phyloP scores from a whole-genome alignment of 2,113 vertebrate species.

The Donacobius atricapilla region DNA sequence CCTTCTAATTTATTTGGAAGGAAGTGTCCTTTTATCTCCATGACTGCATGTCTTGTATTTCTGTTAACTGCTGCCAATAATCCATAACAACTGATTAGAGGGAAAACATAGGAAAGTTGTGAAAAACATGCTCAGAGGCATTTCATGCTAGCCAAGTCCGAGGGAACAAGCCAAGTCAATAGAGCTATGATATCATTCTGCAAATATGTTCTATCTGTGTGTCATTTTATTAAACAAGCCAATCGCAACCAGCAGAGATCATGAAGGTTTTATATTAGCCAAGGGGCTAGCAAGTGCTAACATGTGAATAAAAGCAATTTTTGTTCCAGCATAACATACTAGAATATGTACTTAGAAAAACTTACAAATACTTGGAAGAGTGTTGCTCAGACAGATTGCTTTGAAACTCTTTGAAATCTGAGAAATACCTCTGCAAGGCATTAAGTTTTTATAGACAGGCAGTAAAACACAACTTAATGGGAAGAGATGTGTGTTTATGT shows the following conservation, averaged over 20 bases:
- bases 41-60: not conserved
- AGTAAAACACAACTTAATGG: not conserved
- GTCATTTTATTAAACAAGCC: not conserved
- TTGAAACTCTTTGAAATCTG: not conserved
- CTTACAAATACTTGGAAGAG: not conserved
- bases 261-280: not conserved
- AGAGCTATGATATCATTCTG: slow-evolving; percentile 6
- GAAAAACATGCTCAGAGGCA: slow-evolving; percentile 6
- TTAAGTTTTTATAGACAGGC: not conserved
- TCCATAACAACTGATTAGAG: slow-evolving; percentile 20
- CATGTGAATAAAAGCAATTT: not conserved
- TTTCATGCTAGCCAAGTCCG: not conserved
- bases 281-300: not conserved
- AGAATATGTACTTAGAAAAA: not conserved
- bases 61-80: slow-evolving; percentile 44
- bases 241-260: not conserved
- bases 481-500: not conserved
- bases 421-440: not conserved
- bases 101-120: not conserved
- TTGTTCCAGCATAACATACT: not conserved
- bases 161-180: slow-evolving; percentile 7
- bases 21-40: slow-evolving; percentile 35
- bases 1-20: slow-evolving; percentile 34
- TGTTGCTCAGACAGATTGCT: slow-evolving; percentile 7
- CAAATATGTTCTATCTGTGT: slow-evolving; percentile 39